Percentiles rank a stretch among this genome's conserved stretches.
These are phyloP conservation scores for Antedon mediterranea DNA, from an alignment of 53 echinoderm and acorn worm species.

Conservation along the genomic window DNA sequence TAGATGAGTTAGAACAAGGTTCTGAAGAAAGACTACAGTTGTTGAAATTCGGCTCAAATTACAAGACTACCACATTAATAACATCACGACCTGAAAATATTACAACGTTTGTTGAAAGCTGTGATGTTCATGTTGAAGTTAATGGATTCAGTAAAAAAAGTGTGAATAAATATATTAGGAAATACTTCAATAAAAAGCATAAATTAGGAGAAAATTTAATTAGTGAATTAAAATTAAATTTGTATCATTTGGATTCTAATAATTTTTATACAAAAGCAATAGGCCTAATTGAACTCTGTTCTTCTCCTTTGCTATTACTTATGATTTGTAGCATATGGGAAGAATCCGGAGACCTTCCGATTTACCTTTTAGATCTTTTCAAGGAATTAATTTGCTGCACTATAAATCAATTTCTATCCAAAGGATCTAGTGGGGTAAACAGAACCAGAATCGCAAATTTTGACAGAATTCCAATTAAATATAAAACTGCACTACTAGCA, in stretches of 20 bases:
- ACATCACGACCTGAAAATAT: neutral
- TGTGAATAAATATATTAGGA: neutral
- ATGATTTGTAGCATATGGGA: neutral
- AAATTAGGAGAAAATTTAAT: neutral
- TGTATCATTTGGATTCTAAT: too few relatives aligned
- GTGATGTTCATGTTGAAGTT: neutral
- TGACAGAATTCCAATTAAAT: neutral
- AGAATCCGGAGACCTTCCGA: neutral
- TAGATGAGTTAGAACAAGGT: neutral
- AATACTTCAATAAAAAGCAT: neutral
- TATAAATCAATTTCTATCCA: neutral
- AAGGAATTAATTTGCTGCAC: neutral
- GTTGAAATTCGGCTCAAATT: neutral
- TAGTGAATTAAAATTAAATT: neutral
- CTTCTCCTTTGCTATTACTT: neutral
- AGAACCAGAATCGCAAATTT: neutral
- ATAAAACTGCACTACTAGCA: neutral
- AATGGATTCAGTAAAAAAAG: neutral
- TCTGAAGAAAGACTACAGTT: neutral
- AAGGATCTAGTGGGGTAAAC: neutral
- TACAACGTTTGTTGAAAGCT: neutral
- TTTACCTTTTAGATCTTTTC: neutral
- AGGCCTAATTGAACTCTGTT: neutral
- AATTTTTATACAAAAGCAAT: neutral
- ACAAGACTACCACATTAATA: neutral